Conservation (phyloP, 2,888 invertebrate genomes). For the Aphidoletes aphidimyza region DNA sequence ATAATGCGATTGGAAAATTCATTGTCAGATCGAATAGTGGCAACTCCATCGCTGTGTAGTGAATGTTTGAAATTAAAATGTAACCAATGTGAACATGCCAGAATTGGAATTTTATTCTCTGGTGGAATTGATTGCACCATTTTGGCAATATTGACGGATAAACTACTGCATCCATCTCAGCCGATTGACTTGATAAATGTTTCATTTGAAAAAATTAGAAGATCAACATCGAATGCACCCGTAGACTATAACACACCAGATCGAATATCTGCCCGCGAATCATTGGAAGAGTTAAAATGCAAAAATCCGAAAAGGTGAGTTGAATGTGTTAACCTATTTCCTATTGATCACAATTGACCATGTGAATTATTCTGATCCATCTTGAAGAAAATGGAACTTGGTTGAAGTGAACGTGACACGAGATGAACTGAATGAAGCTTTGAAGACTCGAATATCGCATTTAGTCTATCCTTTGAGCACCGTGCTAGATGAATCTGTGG, state of each 20-base stretch:
- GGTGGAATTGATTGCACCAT: slow-evolving; percentile 97
- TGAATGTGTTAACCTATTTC: neutral
- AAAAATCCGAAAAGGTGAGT: slow-evolving; percentile 74
- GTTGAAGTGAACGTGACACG: slow-evolving; percentile 80
- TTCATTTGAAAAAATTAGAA: slow-evolving; percentile 76
- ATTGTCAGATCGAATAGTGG: slow-evolving; percentile 70
- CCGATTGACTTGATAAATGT: slow-evolving; percentile 93
- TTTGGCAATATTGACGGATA: slow-evolving; percentile 81
- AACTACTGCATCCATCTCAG: slow-evolving; percentile 72
- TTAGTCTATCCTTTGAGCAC: slow-evolving; percentile 87
- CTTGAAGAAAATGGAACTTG: slow-evolving; percentile 81
- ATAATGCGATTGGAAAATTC: slow-evolving; percentile 70
- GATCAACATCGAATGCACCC: slow-evolving; percentile 59
- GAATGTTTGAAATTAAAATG: slow-evolving; percentile 67
- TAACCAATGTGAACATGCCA: slow-evolving; percentile 70
- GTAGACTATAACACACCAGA: slow-evolving; percentile 80
- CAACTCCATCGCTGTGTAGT: slow-evolving; percentile 73
- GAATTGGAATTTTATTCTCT: slow-evolving; percentile 88
- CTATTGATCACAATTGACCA: neutral
- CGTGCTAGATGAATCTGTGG: slow-evolving; percentile 94
- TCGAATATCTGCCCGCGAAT: slow-evolving; percentile 79
- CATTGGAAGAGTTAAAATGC: slow-evolving; percentile 74
- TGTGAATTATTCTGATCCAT: slow-evolving; percentile 9
- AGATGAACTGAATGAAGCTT: slow-evolving; percentile 72
- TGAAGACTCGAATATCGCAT: slow-evolving; percentile 74